These are phyloP conservation scores for Leptobrachium leishanense DNA, from an alignment of 2,113 vertebrate species.

Conservation along the genomic window DNA sequence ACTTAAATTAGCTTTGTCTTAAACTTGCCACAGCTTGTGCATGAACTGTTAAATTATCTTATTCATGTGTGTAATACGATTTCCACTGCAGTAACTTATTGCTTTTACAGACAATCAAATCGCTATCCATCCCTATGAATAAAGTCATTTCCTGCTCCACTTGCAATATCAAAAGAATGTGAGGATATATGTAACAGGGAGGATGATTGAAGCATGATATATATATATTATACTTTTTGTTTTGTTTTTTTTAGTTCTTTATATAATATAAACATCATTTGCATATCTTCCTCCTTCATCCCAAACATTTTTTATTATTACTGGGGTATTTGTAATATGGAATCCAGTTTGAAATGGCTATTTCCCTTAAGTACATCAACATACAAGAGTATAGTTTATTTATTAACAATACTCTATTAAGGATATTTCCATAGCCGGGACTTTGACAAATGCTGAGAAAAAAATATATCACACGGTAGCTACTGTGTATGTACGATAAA, in stretches of 20 bases:
- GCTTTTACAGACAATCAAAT: conserved; percentile 50
- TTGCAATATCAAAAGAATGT: conserved; percentile 53
- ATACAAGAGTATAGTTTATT: too few species aligned
- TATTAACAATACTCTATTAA: too few species aligned
- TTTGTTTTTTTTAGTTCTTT: neutral
- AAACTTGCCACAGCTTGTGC: conserved; percentile 32
- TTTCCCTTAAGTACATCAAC: too few species aligned
- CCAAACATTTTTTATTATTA: too few species aligned
- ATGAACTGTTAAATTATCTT: conserved; percentile 48
- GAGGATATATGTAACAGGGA: conserved; percentile 51
- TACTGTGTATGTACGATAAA: too few species aligned
- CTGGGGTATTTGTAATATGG: too few species aligned
- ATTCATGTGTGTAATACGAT: conserved; percentile 5
- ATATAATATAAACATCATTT: too few species aligned
- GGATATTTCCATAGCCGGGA: too few species aligned
- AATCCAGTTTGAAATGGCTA: too few species aligned
- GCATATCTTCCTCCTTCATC: too few species aligned
- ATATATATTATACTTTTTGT: conserved; percentile 29
- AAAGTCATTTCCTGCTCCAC: conserved; percentile 48
- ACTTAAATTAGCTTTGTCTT: conserved; percentile 46
- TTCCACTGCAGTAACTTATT: conserved; percentile 48
- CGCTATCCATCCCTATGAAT: conserved; percentile 49
- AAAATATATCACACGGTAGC: too few species aligned
- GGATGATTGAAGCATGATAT: neutral
- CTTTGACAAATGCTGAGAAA: too few species aligned